A percentile compares a stretch with the other conserved stretches of the same genome.
Evolutionary conservation across 2,797 vertebrate genomes (phyloP).

Genomic region (Rhinella marina): DNA sequence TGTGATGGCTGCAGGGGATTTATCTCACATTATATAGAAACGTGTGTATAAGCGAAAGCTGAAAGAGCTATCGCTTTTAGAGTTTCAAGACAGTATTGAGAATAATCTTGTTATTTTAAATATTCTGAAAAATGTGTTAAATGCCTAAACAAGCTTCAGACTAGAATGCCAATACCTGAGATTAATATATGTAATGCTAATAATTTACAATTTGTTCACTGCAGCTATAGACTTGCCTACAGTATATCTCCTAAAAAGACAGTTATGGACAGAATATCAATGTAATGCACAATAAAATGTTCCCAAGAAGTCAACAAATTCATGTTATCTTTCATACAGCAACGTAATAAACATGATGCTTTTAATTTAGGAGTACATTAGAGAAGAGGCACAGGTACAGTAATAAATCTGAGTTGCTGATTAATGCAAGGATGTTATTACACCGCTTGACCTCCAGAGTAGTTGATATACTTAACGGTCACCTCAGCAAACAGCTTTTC

Average conservation of each 20-base stretch:
- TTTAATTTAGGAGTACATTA: constrained; percentile 70
- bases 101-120: background rate
- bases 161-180: background rate
- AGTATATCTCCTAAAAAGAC: background rate
- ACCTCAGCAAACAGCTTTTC: constrained; percentile 76
- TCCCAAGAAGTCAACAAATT: background rate
- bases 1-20: background rate
- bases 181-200: background rate
- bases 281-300: background rate
- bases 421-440: constrained; percentile 80
- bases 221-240: background rate
- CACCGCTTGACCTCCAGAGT: constrained; percentile 77
- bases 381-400: constrained; percentile 68
- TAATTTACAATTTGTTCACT: background rate
- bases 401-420: constrained; percentile 81
- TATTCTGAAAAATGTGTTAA: background rate
- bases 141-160: background rate
- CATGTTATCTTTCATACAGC: background rate
- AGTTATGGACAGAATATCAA: background rate
- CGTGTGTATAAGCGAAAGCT: background rate
- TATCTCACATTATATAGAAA: background rate
- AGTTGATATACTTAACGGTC: constrained; percentile 76
- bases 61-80: background rate
- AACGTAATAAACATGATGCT: constrained; percentile 62
- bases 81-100: background rate